Percentiles rank a stretch among this genome's conserved stretches.
Evolutionary conservation across 2,888 invertebrate genomes (phyloP).

Genomic region (Phytoseiulus persimilis): DNA sequence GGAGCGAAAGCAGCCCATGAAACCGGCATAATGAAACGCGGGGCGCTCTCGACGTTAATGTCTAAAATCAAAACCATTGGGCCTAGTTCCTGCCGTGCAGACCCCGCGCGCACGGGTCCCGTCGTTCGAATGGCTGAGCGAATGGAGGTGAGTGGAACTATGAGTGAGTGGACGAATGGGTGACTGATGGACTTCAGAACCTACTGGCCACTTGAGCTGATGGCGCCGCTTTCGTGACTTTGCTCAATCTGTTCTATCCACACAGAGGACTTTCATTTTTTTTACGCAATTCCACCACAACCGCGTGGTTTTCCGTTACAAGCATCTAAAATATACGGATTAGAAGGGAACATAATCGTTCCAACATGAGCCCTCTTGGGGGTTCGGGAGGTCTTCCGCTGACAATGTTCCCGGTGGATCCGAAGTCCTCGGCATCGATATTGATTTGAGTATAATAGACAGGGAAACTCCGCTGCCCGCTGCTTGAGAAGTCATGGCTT

Average conservation of each 20-base stretch:
- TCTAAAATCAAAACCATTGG: neutral
- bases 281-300: neutral
- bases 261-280: neutral
- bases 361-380: neutral
- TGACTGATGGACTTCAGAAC: neutral
- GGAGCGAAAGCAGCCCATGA: neutral
- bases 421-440: no score
- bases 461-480: no score
- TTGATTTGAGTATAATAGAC: no score
- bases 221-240: neutral
- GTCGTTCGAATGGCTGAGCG: neutral
- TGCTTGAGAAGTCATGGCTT: no score
- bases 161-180: neutral
- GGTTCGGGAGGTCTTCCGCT: no score
- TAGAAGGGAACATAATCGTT: neutral
- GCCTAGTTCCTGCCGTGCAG: slow-evolving; percentile 5
- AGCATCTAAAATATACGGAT: neutral
- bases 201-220: neutral
- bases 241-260: neutral
- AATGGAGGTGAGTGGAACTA: neutral
- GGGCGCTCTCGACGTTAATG: neutral
- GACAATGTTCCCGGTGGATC: no score
- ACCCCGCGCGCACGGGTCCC: neutral
- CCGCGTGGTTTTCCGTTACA: neutral
- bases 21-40: neutral